Conservation (phyloP, 1,140 invertebrate species). For the Choristoneura fumiferana region DNA sequence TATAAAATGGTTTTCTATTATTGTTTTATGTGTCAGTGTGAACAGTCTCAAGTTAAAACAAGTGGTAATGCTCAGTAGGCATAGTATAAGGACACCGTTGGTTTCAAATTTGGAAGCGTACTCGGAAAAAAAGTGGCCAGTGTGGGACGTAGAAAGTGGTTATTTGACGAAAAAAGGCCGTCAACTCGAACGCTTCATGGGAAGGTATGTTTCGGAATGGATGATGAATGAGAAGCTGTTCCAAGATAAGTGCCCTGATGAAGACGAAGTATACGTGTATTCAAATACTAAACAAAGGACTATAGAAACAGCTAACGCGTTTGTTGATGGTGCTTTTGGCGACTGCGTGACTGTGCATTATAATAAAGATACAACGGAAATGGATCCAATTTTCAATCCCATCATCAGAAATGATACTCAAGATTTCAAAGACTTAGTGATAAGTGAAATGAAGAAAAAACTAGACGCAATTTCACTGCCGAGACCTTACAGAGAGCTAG, state of each 20-base stretch:
- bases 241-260: not conserved
- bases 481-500: conserved; percentile 37
- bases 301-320: not conserved
- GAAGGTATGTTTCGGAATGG: conserved; percentile 10
- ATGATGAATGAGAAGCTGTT: not conserved
- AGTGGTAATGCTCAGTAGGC: not conserved
- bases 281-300: conserved; percentile 9
- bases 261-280: not conserved
- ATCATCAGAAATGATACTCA: conserved; percentile 45
- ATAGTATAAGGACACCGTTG: not conserved
- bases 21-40: not conserved
- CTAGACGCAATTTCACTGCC: conserved; percentile 44
- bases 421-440: conserved; percentile 40
- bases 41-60: not conserved
- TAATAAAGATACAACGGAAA: not conserved
- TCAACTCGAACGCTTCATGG: not conserved
- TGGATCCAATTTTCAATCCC: conserved; percentile 56
- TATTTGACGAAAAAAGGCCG: conserved; percentile 5
- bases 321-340: not conserved
- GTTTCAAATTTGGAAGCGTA: not conserved
- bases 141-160: not conserved
- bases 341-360: not conserved
- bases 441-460: conserved; percentile 41
- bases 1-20: not conserved
- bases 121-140: not conserved